A percentile compares a stretch with the other conserved stretches of the same genome.
Evolutionary conservation across 2,888 invertebrate genomes (phyloP).

Genomic region (Drosophila meridiana): DNA sequence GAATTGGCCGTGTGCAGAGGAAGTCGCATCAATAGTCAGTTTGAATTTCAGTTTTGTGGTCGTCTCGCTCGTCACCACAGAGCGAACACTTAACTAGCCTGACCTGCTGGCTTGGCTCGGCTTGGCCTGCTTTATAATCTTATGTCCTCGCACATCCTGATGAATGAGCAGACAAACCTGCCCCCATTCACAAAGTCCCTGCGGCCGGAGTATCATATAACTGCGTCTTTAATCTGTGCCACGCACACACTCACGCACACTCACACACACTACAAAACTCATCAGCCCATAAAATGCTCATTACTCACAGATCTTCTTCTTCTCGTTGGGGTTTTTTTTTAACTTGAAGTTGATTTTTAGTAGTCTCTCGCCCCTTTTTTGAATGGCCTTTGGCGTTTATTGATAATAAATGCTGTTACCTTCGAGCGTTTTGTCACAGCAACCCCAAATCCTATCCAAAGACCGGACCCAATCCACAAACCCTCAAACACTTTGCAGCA

Average conservation of each 20-base stretch:
- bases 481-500: slow-evolving; percentile 23
- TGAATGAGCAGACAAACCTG: slow-evolving; percentile 19
- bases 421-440: slow-evolving; percentile 33
- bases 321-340: not conserved
- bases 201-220: slow-evolving; percentile 32
- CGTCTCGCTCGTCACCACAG: slow-evolving; percentile 21
- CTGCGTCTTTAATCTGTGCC: slow-evolving; percentile 57
- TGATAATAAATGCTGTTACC: slow-evolving; percentile 56
- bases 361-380: slow-evolving; percentile 21
- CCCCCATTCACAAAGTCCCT: slow-evolving; percentile 26
- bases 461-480: slow-evolving; percentile 7
- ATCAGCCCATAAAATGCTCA: slow-evolving; percentile 60
- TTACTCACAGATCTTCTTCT: slow-evolving; percentile 31
- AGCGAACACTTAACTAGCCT: slow-evolving; percentile 38
- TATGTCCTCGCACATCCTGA: slow-evolving; percentile 36
- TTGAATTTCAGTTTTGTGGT: slow-evolving; percentile 60
- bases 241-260: slow-evolving; percentile 38
- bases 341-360: slow-evolving; percentile 37
- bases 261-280: slow-evolving; percentile 40
- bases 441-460: slow-evolving; percentile 30
- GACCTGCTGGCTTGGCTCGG: not conserved
- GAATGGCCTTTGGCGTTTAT: slow-evolving; percentile 53
- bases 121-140: slow-evolving; percentile 9
- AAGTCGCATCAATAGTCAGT: slow-evolving; percentile 46
- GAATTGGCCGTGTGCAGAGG: slow-evolving; percentile 10